Evolutionary conservation across 2,888 invertebrate species (phyloP), one percentile per base, ranked within the genome.

Genomic region (Epistrophella euchroma): DNA sequence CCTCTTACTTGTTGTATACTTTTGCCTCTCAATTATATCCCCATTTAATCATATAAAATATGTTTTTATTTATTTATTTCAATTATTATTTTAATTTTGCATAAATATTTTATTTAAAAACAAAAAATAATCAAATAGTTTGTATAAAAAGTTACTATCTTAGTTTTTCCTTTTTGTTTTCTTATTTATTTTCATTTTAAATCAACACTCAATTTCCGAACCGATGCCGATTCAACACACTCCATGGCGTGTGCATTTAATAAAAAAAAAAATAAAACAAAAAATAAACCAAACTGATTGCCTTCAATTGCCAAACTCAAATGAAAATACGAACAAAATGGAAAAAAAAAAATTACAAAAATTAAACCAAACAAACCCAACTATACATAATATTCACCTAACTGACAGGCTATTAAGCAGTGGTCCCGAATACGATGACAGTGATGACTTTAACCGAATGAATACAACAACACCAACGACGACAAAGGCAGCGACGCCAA

Each of bases 391-490:
- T n/a, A 32, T 11, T 17, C 7, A n/a, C 15, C 11, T 37, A 68
- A 52, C 47, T 37, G 68, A 22, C 64, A 86, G 86, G 47, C 74
- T 86, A 77, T 82, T 86, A 60, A 86, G 77, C 77, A 35, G 82
- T 73, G 82, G 73, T 82, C 86, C 73, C 40, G 86, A 74, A 50
- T 78, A 71, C 70, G 73, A 74, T 82, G 82, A 86, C 32, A 86
- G 73, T 62, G 77, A 82, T 82, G 82, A 77, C 56, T 82, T 56
- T 66, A 82, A 78, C 25, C 86, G 82, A 86, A 86, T 86, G 77
- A 86, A 64, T 71, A 74, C 74, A 76, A 52, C 75, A 40, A 72
- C 75, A 22, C 45, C 72, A 45, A 77, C 76, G 64, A 62, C 77
- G 70, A 40, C 73, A 62, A 77, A 45, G 43, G 56, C 68, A 62